Base-by-base conservation (phyloP, 1,140 invertebrate species). In the Arctopsyche grandis region DNA sequence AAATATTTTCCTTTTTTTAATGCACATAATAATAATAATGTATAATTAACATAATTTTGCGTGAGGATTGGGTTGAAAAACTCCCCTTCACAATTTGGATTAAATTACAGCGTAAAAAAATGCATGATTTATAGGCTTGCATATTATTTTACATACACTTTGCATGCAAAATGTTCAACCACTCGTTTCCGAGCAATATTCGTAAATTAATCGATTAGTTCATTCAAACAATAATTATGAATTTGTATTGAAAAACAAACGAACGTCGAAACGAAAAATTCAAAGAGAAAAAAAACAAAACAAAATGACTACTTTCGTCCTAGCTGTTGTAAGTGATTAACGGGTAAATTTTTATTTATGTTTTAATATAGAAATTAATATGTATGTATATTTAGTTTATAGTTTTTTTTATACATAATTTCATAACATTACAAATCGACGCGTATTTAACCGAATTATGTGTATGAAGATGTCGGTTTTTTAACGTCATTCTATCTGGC, bases 31-130 rank as follows among this genome's bases (percentile, higher is more conserved):
- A 19, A 19, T 60, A 9, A 60, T 60, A 19, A 60, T 14, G 52
- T 56, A 14, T 21, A 60, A 60, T 60, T 60, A 60, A 60, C 56
- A 60, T 60, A 60, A 9, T 60, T 60, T 60, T 60, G n/a, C 56
- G 21, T 60, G 21, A 60, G 29, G 29, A 38, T 38, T 38, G 1
- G 29, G 29, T 60, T 19, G 7, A 60, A 60, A 21, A 16, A 9
- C 9, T 21, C 9, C 21, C 56, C 56, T 16, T 9, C 56, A 60
- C 21, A 60, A 60, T 60, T 19, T 16, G 56, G 16, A 60, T 60
- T 19, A 21, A 60, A 60, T 60, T 60, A 19, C 56, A 38, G 29
- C 1, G 29, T 38, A 38, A 38, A 38, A 38, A 38, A 38, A 19
- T 21, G 14, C 56, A 60, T 21, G 56, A 60, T 60, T 10, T 60